Evolutionary conservation across 2,113 vertebrate genomes (phyloP).

Genomic region (Dolichotis patagonum): DNA sequence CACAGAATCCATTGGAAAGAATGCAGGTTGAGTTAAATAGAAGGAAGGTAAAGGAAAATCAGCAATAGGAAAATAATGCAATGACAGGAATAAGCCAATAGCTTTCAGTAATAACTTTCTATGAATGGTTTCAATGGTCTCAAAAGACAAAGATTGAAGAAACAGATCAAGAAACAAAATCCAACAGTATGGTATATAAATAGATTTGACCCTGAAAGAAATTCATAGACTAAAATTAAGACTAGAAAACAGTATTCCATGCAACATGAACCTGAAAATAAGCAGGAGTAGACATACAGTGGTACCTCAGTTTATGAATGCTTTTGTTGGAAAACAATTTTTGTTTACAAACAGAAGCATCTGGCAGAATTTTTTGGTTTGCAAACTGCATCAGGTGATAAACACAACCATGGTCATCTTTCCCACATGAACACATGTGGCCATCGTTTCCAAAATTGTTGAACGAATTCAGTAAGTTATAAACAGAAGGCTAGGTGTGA

Average conservation of each 20-base stretch:
- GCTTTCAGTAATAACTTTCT: neutral
- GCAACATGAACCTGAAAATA: neutral
- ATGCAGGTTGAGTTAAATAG: neutral
- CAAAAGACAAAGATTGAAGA: neutral
- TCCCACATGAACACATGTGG: neutral
- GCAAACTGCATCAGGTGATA: neutral
- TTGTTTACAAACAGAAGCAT: neutral
- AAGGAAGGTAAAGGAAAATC: neutral
- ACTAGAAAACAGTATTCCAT: neutral
- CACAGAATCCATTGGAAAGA: neutral
- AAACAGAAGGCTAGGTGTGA: neutral
- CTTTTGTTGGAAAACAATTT: neutral
- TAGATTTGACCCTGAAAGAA: neutral
- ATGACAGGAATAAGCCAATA: neutral
- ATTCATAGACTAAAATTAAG: neutral
- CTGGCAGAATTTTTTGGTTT: neutral
- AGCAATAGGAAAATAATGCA: neutral
- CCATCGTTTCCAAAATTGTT: neutral
- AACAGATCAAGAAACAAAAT: neutral
- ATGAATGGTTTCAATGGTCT: neutral
- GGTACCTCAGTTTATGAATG: neutral
- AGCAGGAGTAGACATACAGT: neutral
- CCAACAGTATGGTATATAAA: neutral
- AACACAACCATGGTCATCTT: neutral
- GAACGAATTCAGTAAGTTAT: neutral